Base-by-base conservation (phyloP, 1,140 invertebrate species). In the Caenorhabditis briggsae region DNA sequence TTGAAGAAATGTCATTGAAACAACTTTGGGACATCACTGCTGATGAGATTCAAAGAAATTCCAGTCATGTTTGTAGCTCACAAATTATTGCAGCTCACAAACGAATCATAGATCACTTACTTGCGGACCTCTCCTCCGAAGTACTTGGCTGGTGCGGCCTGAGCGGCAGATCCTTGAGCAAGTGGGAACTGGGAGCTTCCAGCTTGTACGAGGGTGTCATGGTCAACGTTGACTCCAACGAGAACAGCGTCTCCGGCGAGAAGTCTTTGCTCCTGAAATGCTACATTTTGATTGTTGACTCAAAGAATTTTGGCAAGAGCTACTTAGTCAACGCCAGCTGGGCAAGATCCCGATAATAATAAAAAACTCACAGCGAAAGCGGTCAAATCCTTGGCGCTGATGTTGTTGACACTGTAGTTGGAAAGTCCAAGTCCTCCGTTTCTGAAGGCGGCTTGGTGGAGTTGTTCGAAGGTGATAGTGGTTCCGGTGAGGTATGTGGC, bases 161-260 rank as follows among this genome's bases (percentile, higher is more conserved):
- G 46, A 65, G 50, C 16, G 53, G 89, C 48, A 78, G 83, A 2
- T 89, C 90, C 11, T 88, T 89, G 20, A 50, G 33, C 59, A 90
- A 86, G 23, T 64, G 70, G 43, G 65, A 85, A 82, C 90, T 88
- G 25, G 84, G 64, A n/a, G 61, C 25, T 53, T 84, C 56, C 61
- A 55, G 90, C 90, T 41, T 89, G 82, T 14, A 91, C 74, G 2
- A 91, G 87, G 70, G 88, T 58, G 53, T 61, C 46, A 58, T 91
- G 91, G 59, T 92, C 91, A 56, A 91, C 86, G 59, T 91, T 91
- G 46, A 91, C 87, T 59, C 91, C 91, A 43, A 91, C 84, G 33
- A 91, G 55, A 50, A 88, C 90, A 11, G 91, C 87, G 83, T 92
- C 90, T 12, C 84, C 85, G 58, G 89, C 53, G 18, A 90, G n/a